phyloP scores from a whole-genome alignment of 2,888 invertebrate genomes.

The Drosophila monieri region DNA sequence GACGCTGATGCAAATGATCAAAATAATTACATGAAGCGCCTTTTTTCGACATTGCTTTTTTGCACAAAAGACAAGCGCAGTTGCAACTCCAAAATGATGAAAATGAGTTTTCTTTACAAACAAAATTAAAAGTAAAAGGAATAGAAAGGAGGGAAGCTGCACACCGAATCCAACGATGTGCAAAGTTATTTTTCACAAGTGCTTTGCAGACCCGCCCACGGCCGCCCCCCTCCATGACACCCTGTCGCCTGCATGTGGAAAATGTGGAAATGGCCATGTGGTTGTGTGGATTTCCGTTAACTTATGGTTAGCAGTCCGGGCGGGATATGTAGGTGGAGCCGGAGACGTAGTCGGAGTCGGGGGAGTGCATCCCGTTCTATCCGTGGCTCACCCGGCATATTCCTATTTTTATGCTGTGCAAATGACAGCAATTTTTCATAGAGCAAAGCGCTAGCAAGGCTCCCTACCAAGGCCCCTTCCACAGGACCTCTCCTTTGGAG shows the following conservation, averaged over 20 bases:
- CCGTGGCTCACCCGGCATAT: slow-evolving; percentile 35
- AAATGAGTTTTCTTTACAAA: slow-evolving; percentile 79
- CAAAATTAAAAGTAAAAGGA: slow-evolving; percentile 74
- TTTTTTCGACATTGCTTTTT: slow-evolving; percentile 46
- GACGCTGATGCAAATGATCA: slow-evolving; percentile 72
- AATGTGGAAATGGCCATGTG: slow-evolving; percentile 62
- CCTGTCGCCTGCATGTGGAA: slow-evolving; percentile 70
- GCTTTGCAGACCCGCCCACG: slow-evolving; percentile 59
- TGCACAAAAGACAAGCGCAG: slow-evolving; percentile 70
- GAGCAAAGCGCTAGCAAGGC: slow-evolving; percentile 70
- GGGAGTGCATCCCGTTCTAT: slow-evolving; percentile 17
- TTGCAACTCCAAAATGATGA: slow-evolving; percentile 78
- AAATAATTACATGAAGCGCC: slow-evolving; percentile 76
- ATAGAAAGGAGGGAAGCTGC: slow-evolving; percentile 54
- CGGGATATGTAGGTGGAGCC: background rate
- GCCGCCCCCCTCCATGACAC: background rate
- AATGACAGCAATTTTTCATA: slow-evolving; percentile 80
- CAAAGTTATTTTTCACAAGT: slow-evolving; percentile 80
- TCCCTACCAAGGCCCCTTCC: slow-evolving; percentile 13
- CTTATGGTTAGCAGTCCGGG: slow-evolving; percentile 70
- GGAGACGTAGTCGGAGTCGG: background rate
- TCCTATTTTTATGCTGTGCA: slow-evolving; percentile 78
- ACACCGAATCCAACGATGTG: slow-evolving; percentile 76
- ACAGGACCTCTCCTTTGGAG: slow-evolving; percentile 3
- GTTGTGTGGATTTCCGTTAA: slow-evolving; percentile 77